Conservation (phyloP, 2,797 vertebrate species). For the Syndactyla subalaris region DNA sequence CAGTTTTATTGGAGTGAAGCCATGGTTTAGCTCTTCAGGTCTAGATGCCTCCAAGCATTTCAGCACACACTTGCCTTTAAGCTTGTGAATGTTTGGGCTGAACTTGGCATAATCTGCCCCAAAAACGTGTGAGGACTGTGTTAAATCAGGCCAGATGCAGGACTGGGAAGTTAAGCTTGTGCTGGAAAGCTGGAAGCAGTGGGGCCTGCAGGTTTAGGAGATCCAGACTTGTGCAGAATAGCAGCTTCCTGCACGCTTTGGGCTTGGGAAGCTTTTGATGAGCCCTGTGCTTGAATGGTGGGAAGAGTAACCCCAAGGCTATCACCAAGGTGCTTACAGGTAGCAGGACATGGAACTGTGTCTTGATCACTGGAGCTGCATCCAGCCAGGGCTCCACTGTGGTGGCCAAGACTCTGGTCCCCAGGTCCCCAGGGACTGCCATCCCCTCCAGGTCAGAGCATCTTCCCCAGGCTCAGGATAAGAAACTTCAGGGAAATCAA, state of each 20-base stretch:
- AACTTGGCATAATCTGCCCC: not conserved
- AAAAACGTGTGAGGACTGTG: not conserved
- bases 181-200: not conserved
- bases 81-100: rapidly evolving
- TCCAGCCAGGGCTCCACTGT: not conserved
- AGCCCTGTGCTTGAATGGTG: not conserved
- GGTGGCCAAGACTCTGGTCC: not conserved
- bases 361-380: not conserved
- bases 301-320: not conserved
- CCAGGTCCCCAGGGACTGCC: not conserved
- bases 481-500: not conserved
- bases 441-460: rapidly evolving
- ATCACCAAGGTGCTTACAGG: not conserved
- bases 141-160: not conserved
- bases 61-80: rapidly evolving
- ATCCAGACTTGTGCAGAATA: constrained; percentile 17
- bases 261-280: not conserved
- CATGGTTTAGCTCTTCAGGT: not conserved
- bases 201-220: not conserved
- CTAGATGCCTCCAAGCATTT: not conserved
- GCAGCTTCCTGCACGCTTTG: not conserved
- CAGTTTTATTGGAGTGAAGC: not conserved
- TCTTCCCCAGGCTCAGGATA: not conserved
- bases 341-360: not conserved
- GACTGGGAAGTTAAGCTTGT: rapidly evolving